phyloP scores from a whole-genome alignment of 1,140 invertebrate genomes.

The Calephelis virginiensis region DNA sequence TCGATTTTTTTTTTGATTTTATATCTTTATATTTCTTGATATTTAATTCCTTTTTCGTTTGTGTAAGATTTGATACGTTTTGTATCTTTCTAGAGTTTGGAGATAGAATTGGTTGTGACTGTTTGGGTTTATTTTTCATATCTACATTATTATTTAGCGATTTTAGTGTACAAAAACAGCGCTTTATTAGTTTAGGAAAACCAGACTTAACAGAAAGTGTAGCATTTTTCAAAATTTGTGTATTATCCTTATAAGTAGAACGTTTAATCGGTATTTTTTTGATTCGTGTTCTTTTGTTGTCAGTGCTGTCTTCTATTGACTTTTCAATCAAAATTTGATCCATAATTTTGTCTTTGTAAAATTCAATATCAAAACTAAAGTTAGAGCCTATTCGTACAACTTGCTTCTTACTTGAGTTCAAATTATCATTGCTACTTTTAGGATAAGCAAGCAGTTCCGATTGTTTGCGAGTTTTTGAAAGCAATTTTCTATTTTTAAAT shows the following conservation, averaged over 20 bases:
- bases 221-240: too few relatives aligned
- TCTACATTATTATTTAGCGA: conserved; percentile 24
- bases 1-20: conserved; percentile 23
- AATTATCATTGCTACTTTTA: background rate
- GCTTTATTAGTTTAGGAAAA: conserved; percentile 21
- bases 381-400: conserved; percentile 23
- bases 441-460: background rate
- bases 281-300: background rate
- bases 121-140: background rate
- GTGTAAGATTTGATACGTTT: too few relatives aligned
- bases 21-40: too few relatives aligned
- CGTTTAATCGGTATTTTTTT: background rate
- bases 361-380: conserved; percentile 46
- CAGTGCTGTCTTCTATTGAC: too few relatives aligned
- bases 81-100: too few relatives aligned
- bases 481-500: background rate
- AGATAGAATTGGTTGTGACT: too few relatives aligned
- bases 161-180: conserved; percentile 40
- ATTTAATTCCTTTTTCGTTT: too few relatives aligned
- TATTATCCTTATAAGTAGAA: too few relatives aligned
- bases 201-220: too few relatives aligned
- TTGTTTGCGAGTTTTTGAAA: background rate
- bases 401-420: background rate
- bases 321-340: too few relatives aligned
- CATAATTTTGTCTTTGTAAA: conserved; percentile 38